Evolutionary conservation across 2,888 invertebrate genomes (phyloP).

Genomic region (Macaria liturata): DNA sequence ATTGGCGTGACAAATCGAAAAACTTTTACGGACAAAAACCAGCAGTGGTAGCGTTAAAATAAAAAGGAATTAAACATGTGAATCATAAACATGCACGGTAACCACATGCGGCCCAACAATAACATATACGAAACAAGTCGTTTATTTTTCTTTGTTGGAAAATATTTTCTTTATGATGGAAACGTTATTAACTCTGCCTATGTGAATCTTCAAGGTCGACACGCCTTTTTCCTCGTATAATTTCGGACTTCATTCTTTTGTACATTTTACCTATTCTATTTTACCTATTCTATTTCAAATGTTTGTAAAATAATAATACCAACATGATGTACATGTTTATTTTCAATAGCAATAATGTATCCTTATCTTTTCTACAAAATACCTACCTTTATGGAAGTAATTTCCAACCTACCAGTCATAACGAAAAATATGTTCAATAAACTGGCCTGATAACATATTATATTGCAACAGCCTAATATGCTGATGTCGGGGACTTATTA

Average conservation of each 20-base stretch:
- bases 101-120: conserved; percentile 11
- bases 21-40: background rate
- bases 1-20: background rate
- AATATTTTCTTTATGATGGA: conserved; percentile 4
- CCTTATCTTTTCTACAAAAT: background rate
- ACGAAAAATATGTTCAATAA: no score
- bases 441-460: no score
- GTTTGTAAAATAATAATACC: no score
- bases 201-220: conserved; percentile 1
- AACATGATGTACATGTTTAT: no score
- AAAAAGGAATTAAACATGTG: conserved; percentile 1
- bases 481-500: conserved; percentile 37
- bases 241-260: no score
- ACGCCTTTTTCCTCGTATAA: no score
- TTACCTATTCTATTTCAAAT: no score
- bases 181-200: background rate
- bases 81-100: conserved; percentile 11
- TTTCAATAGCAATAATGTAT: no score
- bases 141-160: conserved; percentile 12
- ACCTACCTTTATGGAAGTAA: background rate
- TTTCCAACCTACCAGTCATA: background rate
- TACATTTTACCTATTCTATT: no score
- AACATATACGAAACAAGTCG: conserved; percentile 1
- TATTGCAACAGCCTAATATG: conserved; percentile 8
- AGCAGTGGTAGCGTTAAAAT: background rate